Base-by-base conservation (phyloP, 2,113 vertebrate genomes). In the Pachyramphus minor region DNA sequence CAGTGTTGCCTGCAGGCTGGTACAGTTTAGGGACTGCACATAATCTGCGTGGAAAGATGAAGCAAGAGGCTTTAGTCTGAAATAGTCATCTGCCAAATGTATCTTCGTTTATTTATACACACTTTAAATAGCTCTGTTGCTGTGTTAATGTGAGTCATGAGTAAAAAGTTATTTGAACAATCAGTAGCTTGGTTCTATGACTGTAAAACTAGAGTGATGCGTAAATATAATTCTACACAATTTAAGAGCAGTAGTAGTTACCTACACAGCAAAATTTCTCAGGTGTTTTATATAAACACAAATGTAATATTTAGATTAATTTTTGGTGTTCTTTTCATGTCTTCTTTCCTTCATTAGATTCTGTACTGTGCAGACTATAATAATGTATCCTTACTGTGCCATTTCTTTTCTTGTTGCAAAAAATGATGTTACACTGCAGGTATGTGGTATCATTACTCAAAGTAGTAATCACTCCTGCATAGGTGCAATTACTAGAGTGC, bases 1-100 rank as follows among this genome's bases (percentile, higher is more conserved):
- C 28, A 18, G 4, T 60, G 7, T 79, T 66, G 72, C 33, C 30
- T 66, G 45, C 33, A 37, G 56, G 37, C 58, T 71, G 52, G 31
- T 66, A 11, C 1, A 2, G 5, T 62, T n/a, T 50, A 30, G 37
- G 58, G 5, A 37, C 47, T 0, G 0, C 15, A 6, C 24, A 6
- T 33, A 83, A 28, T 47, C 66, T 84, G 37, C 5, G 0, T 25
- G 35, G 52, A 71, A 76, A 66, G 19, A n/a, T 83, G 59, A 44
- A 93, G 44, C 33, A 66, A 75, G 75, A 88, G 22, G 10, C 69
- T 84, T 69, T 88, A 41, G 47, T 80, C 42, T 66, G 22, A 87
- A 87, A 66, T 9, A 81, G 47, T 23, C 33, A 67, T 68, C 47
- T 88, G 45, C 55, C 77, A 88, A 85, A 77, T 56, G 47, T 64